Percentiles rank a stretch among this genome's conserved stretches.
Conservation (phyloP, 2,113 vertebrate genomes). For the Leucopsar rothschildi region DNA sequence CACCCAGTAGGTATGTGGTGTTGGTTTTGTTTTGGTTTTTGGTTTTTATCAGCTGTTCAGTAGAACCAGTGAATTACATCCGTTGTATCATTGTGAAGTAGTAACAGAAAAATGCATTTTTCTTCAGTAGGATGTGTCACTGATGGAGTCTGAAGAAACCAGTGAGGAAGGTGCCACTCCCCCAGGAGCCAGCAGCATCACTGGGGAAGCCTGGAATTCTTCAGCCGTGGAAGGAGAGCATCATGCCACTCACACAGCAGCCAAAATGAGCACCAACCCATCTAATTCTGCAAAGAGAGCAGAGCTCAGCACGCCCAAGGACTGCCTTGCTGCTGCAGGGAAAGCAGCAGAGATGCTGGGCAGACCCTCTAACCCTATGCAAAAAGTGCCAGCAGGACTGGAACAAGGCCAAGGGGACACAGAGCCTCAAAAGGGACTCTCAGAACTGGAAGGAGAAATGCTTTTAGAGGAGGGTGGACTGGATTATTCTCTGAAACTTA, state of each 20-base stretch:
- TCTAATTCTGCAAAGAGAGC: background rate
- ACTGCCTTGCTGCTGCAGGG: background rate
- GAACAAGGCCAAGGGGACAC: background rate
- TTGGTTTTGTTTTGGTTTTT: background rate
- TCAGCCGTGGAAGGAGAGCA: background rate
- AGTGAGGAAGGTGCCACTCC: background rate
- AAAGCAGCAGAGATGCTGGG: conserved; percentile 13
- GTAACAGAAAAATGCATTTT: background rate
- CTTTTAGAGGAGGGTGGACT: background rate
- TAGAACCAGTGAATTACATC: background rate
- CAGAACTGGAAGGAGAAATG: background rate
- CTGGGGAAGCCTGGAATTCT: background rate
- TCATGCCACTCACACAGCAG: background rate
- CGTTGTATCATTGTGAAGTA: background rate
- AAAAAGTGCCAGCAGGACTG: background rate
- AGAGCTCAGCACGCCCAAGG: background rate
- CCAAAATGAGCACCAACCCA: background rate
- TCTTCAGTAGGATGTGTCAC: conserved; percentile 47
- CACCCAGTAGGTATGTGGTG: background rate
- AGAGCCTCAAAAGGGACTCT: background rate
- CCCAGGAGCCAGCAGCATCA: background rate
- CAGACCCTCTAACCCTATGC: background rate
- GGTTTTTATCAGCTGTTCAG: background rate
- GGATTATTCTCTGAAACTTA: background rate
- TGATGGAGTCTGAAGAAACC: conserved; percentile 69